Evolutionary conservation across 2,888 invertebrate species (phyloP).

Genomic region (Pardosa pseudoannulata): DNA sequence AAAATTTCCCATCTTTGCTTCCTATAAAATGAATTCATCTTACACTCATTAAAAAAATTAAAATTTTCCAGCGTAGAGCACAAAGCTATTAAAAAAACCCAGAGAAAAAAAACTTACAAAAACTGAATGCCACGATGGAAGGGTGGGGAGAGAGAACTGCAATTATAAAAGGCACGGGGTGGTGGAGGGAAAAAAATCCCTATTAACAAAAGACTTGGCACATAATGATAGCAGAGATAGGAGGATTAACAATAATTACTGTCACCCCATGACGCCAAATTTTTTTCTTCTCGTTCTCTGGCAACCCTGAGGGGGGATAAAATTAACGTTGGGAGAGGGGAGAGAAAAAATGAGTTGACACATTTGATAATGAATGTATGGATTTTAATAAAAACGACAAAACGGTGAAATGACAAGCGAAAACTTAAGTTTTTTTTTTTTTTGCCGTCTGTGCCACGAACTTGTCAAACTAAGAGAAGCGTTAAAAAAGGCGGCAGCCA

Average conservation of each 20-base stretch:
- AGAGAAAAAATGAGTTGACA: constrained; percentile 45
- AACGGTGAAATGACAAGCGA: constrained; percentile 43
- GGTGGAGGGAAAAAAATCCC: constrained; percentile 44
- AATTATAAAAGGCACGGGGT: constrained; percentile 58
- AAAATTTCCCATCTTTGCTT: constrained; percentile 16
- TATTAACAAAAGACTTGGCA: constrained; percentile 67
- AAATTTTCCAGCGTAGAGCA: constrained; percentile 30
- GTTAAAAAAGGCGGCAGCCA: constrained; percentile 16
- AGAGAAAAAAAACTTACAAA: constrained; percentile 49
- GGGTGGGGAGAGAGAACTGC: constrained; percentile 39
- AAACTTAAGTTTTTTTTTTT: constrained; percentile 10
- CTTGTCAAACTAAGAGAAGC: constrained; percentile 25
- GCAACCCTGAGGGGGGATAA: constrained; percentile 45
- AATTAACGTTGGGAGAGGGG: constrained; percentile 52
- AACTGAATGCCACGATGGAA: constrained; percentile 22
- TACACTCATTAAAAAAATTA: constrained; percentile 62
- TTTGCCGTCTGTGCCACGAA: neutral
- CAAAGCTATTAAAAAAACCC: constrained; percentile 36
- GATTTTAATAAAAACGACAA: constrained; percentile 69
- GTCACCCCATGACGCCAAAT: constrained; percentile 62
- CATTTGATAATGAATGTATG: constrained; percentile 71
- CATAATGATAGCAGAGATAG: constrained; percentile 68
- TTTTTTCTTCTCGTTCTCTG: constrained; percentile 45
- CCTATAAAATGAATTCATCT: constrained; percentile 41
- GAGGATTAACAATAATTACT: constrained; percentile 69